phyloP scores from a whole-genome alignment of 1,140 invertebrate species.

The Galleria mellonella region DNA sequence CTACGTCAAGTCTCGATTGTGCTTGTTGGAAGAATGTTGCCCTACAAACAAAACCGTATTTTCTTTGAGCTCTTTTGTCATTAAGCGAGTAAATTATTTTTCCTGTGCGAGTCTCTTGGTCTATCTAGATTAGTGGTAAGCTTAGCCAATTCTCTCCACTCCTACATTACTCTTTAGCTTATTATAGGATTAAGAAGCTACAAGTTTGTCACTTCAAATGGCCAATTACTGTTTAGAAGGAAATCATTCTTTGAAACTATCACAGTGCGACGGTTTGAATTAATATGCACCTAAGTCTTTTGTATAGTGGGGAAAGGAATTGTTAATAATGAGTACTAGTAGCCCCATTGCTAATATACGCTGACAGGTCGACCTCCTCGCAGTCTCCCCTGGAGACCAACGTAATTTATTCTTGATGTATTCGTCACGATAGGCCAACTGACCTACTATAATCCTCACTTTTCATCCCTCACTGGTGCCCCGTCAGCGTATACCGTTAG shows the following conservation, averaged over 20 bases:
- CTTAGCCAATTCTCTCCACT: conserved; percentile 30
- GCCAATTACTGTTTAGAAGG: conserved; percentile 2
- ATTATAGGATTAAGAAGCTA: conserved; percentile 24
- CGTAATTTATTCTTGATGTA: too few species aligned
- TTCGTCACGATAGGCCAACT: too few species aligned
- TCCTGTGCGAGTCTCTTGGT: conserved; percentile 34
- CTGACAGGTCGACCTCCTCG: too few species aligned
- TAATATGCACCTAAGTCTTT: too few species aligned
- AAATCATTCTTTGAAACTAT: background rate
- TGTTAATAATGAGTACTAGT: too few species aligned
- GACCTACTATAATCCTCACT: too few species aligned
- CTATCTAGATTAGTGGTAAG: conserved; percentile 43
- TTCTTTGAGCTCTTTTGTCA: conserved; percentile 33
- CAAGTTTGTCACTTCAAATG: conserved; percentile 8
- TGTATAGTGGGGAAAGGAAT: too few species aligned
- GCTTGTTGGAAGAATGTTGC: conserved; percentile 9
- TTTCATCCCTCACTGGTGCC: too few species aligned
- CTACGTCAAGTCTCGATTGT: conserved; percentile 7
- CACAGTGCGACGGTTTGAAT: too few species aligned
- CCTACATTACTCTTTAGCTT: conserved; percentile 20
- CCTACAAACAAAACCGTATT: conserved; percentile 25
- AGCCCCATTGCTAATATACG: too few species aligned
- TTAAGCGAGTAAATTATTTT: conserved; percentile 48
- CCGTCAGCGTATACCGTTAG: too few species aligned
- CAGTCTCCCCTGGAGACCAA: too few species aligned